A percentile compares a stretch with the other conserved stretches of the same genome.
phyloP scores from a whole-genome alignment of 2,113 vertebrate genomes.

The Rhagologus leucostigma region DNA sequence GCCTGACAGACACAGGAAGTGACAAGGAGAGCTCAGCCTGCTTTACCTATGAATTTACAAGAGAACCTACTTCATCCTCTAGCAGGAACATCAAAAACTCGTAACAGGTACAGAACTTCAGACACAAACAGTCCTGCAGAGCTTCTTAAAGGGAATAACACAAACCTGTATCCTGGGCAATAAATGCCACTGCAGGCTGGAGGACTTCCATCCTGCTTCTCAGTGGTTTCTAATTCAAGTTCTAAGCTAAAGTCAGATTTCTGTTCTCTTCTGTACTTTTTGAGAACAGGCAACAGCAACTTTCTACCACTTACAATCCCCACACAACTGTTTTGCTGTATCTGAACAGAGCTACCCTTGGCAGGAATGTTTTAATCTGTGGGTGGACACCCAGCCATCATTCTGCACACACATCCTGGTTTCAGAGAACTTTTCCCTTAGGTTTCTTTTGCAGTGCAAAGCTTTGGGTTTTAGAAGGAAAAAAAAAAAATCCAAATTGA shows the following conservation, averaged over 20 bases:
- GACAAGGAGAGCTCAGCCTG: not conserved
- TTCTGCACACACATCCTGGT: not conserved
- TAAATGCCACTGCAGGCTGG: not conserved
- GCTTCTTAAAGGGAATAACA: not conserved
- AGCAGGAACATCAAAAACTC: not conserved
- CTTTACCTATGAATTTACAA: fast-evolving
- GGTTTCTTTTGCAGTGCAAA: not conserved
- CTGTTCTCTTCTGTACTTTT: not conserved
- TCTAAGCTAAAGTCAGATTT: not conserved
- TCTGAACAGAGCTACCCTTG: not conserved
- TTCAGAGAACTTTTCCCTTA: not conserved
- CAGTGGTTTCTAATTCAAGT: not conserved
- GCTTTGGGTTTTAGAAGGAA: not conserved
- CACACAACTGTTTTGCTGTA: not conserved
- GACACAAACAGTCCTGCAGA: not conserved
- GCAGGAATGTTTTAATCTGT: not conserved
- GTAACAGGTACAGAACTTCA: not conserved
- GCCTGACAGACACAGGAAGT: too few relatives aligned
- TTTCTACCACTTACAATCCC: not conserved
- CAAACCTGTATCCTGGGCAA: not conserved
- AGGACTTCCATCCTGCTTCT: not conserved
- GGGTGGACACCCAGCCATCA: not conserved
- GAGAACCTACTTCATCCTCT: not conserved
- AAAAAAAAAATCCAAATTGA: not conserved
- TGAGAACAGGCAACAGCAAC: not conserved